These are phyloP conservation scores for Mus caroli DNA, from an alignment of 2,797 vertebrate genomes.

Conservation along the genomic window DNA sequence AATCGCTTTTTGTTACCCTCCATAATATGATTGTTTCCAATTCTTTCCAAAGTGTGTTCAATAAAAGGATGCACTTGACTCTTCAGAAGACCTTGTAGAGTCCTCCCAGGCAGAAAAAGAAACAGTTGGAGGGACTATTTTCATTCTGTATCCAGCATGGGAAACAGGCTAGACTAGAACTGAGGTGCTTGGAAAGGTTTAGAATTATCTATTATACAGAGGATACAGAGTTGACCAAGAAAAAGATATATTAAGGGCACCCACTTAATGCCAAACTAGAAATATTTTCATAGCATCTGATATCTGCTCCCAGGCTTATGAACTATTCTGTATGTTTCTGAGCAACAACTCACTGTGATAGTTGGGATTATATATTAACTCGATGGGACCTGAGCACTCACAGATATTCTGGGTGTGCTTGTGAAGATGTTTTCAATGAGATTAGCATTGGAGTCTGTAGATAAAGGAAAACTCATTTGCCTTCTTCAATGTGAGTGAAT, in stretches of 20 bases:
- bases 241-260: not conserved
- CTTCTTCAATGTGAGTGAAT: not conserved
- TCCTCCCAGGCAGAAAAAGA: not conserved
- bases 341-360: too few relatives aligned
- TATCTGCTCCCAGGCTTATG: not conserved
- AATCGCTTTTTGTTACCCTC: not conserved
- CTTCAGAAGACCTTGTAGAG: not conserved
- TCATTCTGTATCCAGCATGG: rapidly evolving
- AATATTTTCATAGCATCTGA: not conserved
- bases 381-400: not conserved
- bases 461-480: not conserved
- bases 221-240: not conserved
- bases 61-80: not conserved
- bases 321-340: not conserved
- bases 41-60: not conserved
- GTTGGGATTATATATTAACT: too few relatives aligned
- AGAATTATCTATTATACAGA: not conserved
- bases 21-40: not conserved
- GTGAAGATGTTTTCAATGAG: not conserved
- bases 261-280: not conserved
- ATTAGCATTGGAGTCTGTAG: not conserved
- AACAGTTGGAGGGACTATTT: not conserved
- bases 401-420: not conserved
- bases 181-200: not conserved
- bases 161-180: not conserved